These are phyloP conservation scores for Corythoichthys haematopterus DNA, from an alignment of 2,113 vertebrate genomes.

Conservation along the genomic window DNA sequence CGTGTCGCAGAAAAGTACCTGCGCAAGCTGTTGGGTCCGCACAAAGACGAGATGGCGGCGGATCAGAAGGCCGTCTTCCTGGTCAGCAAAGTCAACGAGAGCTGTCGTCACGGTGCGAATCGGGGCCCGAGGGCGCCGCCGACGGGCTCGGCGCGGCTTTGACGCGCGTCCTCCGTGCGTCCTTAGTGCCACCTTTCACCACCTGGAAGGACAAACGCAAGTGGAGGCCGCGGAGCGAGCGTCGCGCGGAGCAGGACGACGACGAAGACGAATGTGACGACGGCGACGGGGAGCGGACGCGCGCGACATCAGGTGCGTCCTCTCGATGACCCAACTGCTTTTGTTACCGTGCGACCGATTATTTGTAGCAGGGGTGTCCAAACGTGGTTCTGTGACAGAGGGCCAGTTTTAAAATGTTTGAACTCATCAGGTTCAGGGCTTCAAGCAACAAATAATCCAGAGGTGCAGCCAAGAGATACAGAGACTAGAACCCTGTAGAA, in stretches of 20 bases:
- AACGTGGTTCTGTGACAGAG: too few relatives aligned
- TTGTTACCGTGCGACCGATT: too few relatives aligned
- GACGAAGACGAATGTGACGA: conserved; percentile 74
- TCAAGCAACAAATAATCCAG: too few relatives aligned
- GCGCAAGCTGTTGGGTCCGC: conserved; percentile 89
- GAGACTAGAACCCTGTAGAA: too few relatives aligned
- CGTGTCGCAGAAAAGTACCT: conserved; percentile 83
- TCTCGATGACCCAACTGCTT: too few relatives aligned
- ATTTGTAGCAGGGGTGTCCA: too few relatives aligned
- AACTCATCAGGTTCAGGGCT: too few relatives aligned
- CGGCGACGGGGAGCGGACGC: conserved; percentile 55
- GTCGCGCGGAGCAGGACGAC: conserved; percentile 58
- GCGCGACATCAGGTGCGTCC: conserved; percentile 73
- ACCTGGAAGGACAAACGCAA: conserved; percentile 86
- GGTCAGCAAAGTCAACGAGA: conserved; percentile 93
- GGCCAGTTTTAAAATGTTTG: too few relatives aligned
- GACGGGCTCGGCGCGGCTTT: too few relatives aligned
- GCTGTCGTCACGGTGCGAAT: conserved; percentile 84
- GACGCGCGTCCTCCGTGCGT: neutral
- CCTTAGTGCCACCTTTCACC: conserved; percentile 87
- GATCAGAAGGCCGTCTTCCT: conserved; percentile 97
- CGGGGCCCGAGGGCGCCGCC: neutral
- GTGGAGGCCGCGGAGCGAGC: conserved; percentile 76
- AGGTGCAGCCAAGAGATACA: too few relatives aligned
- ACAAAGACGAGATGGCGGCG: conserved; percentile 87